Evolutionary conservation across 2,797 vertebrate genomes (phyloP).

Genomic region (Momotus momota): DNA sequence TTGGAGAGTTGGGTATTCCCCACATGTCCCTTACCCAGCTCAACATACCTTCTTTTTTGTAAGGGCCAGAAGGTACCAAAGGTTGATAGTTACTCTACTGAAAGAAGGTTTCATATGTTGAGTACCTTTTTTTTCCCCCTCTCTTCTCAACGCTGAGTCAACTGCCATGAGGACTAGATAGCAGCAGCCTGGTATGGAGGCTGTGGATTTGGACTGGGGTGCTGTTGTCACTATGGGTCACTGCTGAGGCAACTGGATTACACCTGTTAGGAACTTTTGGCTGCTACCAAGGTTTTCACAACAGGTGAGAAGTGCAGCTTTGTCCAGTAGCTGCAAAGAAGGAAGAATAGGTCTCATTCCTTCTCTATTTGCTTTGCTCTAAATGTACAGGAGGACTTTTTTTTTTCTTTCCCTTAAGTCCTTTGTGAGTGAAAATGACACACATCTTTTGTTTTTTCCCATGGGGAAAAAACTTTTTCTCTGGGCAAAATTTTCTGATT

Average conservation of each 20-base stretch:
- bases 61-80: background rate
- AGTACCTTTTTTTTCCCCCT: background rate
- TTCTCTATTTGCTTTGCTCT: background rate
- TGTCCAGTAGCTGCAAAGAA: background rate
- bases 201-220: background rate
- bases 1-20: background rate
- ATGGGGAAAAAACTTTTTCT: background rate
- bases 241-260: background rate
- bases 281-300: rapidly evolving
- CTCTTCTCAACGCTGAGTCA: background rate
- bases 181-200: background rate
- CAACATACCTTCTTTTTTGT: background rate
- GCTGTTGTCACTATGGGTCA: background rate
- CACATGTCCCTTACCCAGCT: background rate
- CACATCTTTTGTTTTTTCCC: background rate
- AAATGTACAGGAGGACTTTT: background rate
- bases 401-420: background rate
- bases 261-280: background rate
- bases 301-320: rapidly evolving
- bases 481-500: background rate
- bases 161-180: background rate
- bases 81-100: background rate
- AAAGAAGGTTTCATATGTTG: background rate
- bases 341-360: background rate
- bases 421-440: background rate